A percentile compares a stretch with the other conserved stretches of the same genome.
phyloP scores from a whole-genome alignment of 2,888 invertebrate species.

The Scrobipalpa atriplicella region DNA sequence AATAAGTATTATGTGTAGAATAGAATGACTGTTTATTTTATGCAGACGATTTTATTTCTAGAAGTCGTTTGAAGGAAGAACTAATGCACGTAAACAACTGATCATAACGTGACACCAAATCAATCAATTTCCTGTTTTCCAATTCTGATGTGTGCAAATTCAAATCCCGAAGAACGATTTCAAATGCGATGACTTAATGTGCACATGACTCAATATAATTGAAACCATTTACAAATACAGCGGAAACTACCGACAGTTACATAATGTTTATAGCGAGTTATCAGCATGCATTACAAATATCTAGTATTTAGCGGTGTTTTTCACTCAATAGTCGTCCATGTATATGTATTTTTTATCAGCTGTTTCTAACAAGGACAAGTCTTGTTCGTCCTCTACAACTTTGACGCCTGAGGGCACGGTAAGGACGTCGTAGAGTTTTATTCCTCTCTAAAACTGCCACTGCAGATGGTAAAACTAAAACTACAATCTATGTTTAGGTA shows the following conservation, averaged over 20 bases:
- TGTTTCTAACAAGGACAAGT: neutral
- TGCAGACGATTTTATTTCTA: too few relatives aligned
- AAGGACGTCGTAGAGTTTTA: conserved; percentile 16
- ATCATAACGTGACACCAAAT: too few relatives aligned
- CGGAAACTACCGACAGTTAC: conserved; percentile 10
- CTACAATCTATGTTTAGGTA: neutral
- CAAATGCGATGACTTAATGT: conserved; percentile 2
- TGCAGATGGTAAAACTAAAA: neutral
- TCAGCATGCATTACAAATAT: neutral
- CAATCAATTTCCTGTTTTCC: neutral
- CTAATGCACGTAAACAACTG: too few relatives aligned
- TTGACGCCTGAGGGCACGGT: neutral
- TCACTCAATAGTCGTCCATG: neutral
- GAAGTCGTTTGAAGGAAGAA: too few relatives aligned
- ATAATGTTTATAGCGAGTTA: conserved; percentile 12
- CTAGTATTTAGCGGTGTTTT: neutral
- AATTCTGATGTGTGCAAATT: neutral
- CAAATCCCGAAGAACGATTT: neutral
- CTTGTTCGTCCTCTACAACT: neutral
- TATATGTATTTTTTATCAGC: conserved; percentile 11
- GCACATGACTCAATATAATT: neutral
- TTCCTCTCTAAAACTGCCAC: conserved; percentile 5
- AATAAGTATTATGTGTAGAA: too few relatives aligned
- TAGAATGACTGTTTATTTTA: too few relatives aligned
- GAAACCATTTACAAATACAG: neutral